Evolutionary conservation across 2,113 vertebrate species (phyloP).

Genomic region (Acrocephalus arundinaceus): DNA sequence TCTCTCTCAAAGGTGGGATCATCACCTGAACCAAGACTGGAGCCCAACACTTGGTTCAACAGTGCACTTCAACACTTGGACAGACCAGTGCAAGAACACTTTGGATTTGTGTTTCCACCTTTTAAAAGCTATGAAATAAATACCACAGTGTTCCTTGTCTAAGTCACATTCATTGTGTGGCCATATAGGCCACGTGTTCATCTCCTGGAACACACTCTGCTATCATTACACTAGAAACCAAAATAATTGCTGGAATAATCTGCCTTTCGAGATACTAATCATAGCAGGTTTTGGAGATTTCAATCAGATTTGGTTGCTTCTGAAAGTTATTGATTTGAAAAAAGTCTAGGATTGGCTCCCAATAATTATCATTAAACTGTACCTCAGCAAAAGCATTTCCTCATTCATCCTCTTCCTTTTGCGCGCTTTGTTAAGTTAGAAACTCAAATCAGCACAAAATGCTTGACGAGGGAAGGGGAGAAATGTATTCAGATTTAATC

Average conservation of each 20-base stretch:
- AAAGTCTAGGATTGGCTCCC: neutral
- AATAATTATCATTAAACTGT: neutral
- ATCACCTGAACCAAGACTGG: fast-evolving
- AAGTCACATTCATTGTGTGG: neutral
- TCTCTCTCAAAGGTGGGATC: neutral
- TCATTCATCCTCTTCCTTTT: neutral
- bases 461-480: neutral
- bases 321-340: neutral
- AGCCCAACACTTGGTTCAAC: fast-evolving
- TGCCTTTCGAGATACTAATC: neutral
- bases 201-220: neutral
- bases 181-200: neutral
- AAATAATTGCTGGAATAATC: neutral
- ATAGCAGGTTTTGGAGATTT: neutral
- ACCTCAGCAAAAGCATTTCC: neutral
- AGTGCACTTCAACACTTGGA: fast-evolving
- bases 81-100: neutral
- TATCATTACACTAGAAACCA: neutral
- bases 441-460: neutral
- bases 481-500: constrained; percentile 27
- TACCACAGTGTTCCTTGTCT: neutral
- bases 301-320: neutral
- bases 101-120: neutral
- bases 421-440: neutral
- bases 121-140: neutral